Percentiles rank a stretch among this genome's conserved stretches.
Conservation (phyloP, 2,888 invertebrate species). For the Myopa testacea region DNA sequence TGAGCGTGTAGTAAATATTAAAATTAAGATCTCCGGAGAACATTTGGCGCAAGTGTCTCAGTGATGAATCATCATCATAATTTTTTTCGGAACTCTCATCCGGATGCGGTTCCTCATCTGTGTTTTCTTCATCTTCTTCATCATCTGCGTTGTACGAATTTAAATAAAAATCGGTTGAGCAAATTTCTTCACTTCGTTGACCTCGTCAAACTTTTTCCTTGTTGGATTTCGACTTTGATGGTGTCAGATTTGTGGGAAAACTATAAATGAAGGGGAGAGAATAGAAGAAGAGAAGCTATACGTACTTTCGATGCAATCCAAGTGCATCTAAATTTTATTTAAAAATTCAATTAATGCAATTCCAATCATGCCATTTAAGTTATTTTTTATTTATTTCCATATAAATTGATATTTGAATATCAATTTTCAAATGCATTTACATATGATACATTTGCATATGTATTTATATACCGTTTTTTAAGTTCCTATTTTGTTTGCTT, state of each 20-base stretch:
- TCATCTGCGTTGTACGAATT: conserved; percentile 27
- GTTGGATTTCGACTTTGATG: conserved; percentile 63
- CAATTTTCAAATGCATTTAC: no score
- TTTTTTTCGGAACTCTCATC: not conserved
- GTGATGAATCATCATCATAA: conserved; percentile 40
- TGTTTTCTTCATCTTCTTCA: conserved; percentile 6
- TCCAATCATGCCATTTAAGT: no score
- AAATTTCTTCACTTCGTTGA: conserved; percentile 68
- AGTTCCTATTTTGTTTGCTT: conserved; percentile 31
- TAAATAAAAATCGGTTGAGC: conserved; percentile 64
- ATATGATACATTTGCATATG: no score
- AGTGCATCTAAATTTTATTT: no score
- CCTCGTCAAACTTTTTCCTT: conserved; percentile 69
- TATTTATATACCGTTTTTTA: no score
- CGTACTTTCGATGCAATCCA: not conserved
- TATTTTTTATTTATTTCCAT: no score
- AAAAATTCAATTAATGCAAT: no score
- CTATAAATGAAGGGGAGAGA: conserved; percentile 41
- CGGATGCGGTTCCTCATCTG: not conserved
- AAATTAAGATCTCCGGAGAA: conserved; percentile 56
- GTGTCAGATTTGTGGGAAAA: conserved; percentile 60
- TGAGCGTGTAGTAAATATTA: conserved; percentile 55
- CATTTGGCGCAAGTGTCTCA: conserved; percentile 56
- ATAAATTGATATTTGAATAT: no score
- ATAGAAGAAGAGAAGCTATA: no score